These are phyloP conservation scores for Cantharis rustica DNA, from an alignment of 2,888 invertebrate genomes.

Conservation along the genomic window DNA sequence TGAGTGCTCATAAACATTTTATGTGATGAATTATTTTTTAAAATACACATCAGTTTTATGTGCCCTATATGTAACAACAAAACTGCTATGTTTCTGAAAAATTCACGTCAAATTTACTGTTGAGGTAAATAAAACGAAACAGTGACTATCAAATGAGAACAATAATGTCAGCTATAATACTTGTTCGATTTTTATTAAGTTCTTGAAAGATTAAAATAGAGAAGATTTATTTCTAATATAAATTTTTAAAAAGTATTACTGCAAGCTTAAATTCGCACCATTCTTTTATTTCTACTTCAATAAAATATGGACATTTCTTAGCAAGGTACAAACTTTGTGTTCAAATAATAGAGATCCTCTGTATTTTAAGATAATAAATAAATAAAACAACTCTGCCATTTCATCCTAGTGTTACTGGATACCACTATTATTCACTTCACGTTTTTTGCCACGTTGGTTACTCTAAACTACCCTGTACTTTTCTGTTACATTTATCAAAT, in stretches of 20 bases:
- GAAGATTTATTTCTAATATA: background rate
- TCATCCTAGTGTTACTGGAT: background rate
- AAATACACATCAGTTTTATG: background rate
- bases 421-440: background rate
- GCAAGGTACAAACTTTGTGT: background rate
- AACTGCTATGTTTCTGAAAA: background rate
- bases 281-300: background rate
- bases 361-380: background rate
- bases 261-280: background rate
- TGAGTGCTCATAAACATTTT: background rate
- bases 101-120: background rate
- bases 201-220: background rate
- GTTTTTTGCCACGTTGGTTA: background rate
- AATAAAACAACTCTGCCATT: background rate
- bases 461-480: background rate
- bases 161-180: background rate
- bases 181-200: background rate
- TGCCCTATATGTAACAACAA: background rate
- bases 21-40: background rate
- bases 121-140: background rate
- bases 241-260: background rate
- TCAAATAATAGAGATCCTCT: background rate
- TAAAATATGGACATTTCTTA: background rate
- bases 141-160: background rate
- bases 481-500: background rate